Evolutionary conservation across 2,113 vertebrate genomes (phyloP), one percentile per base, ranked within the genome.

Genomic region (Phoxinus phoxinus): DNA sequence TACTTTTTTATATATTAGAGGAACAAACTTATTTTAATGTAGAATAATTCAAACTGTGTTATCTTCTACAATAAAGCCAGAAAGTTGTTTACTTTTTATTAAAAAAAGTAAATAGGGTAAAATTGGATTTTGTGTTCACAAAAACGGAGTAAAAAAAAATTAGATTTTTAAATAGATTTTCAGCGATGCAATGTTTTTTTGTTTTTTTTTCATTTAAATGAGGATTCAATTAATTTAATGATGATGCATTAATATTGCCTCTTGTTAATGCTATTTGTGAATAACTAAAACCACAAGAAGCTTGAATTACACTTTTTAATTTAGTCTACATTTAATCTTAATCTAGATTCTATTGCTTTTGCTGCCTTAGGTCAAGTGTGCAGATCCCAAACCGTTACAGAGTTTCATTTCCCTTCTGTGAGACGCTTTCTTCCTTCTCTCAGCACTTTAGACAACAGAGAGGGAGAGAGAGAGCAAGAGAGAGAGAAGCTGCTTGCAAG

Each of bases 401-500:
- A 72, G 73, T 59, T 84, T 63, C 13, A 48, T 84, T 76, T 35
- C 25, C 37, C 21, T 46, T 63, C 32, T 10, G 27, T 51, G 56
- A 63, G 11, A 75, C 11, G 27, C 37, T 65, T 63, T 76, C 83
- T 23, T 76, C 76, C 56, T 37, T 79, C 53, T 59, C 53, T 78
- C 53, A 71, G 21, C 78, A 82, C 61, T 83, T 58, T 65, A 59
- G 37, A 73, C 27, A 84, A 79, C 11, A 59, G 51, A 56, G 27
- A 35, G 61, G 61, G 63, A 61, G 27, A 63, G 61, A 61, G 63
- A 61, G 37, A 51, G 75, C 8, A 59, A 27, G 61, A 67, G 56
- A 69, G 69, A 53, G 10, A 53, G 51, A 72, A 78, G 81, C 27
- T 51, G 76, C 81, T 86, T 65, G 69, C 77, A 65, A 86, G 84